Conservation (phyloP, 2,888 invertebrate genomes). For the Diplolepis rosae region DNA sequence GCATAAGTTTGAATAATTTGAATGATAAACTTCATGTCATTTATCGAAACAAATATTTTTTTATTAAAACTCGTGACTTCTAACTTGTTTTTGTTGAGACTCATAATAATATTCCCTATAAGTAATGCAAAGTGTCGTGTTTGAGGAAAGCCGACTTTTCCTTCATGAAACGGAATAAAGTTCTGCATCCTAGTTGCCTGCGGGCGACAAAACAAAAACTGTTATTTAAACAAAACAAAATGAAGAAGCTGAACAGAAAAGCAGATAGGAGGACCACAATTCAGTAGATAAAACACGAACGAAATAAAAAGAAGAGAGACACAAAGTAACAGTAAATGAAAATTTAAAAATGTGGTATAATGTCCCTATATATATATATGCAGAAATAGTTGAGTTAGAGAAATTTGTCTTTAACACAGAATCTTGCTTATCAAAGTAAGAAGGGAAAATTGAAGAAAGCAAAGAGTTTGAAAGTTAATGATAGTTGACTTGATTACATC, state of each 20-base stretch:
- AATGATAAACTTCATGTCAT: too few relatives aligned
- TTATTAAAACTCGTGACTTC: too few relatives aligned
- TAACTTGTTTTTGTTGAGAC: background rate
- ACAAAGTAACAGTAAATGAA: too few relatives aligned
- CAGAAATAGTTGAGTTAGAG: background rate
- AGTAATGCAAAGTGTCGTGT: background rate
- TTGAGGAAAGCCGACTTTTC: background rate
- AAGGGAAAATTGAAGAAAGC: constrained; percentile 9
- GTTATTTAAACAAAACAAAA: constrained; percentile 13
- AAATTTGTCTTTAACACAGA: background rate
- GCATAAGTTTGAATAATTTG: too few relatives aligned
- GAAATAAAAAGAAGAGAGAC: background rate
- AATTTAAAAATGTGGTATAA: too few relatives aligned
- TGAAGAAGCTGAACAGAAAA: background rate
- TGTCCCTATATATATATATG: too few relatives aligned
- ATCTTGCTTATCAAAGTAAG: background rate
- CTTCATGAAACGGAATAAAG: background rate
- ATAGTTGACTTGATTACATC: constrained; percentile 39
- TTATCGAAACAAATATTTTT: too few relatives aligned
- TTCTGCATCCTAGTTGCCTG: background rate
- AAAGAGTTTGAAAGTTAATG: constrained; percentile 51
- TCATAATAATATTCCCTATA: background rate
- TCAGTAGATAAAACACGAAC: background rate
- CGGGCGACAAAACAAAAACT: background rate
- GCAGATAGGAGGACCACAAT: background rate